phyloP scores from a whole-genome alignment of 2,888 invertebrate species.

The Ptilodon capucinus region DNA sequence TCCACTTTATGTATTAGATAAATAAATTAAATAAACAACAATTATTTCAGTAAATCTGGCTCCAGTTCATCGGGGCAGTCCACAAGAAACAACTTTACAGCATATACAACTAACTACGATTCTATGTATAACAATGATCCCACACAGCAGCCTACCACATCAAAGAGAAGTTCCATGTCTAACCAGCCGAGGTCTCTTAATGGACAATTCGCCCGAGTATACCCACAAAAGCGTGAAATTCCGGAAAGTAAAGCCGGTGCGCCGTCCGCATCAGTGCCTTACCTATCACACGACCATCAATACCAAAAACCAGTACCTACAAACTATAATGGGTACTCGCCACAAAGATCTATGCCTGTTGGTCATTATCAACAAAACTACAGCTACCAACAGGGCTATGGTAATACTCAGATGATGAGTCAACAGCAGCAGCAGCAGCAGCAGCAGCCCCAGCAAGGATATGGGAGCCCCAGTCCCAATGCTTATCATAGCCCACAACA shows the following conservation, averaged over 20 bases:
- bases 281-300: constrained; percentile 73
- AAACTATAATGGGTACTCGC: constrained; percentile 67
- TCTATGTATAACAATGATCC: constrained; percentile 74
- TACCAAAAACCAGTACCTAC: constrained; percentile 66
- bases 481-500: constrained; percentile 72
- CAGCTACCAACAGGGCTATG: constrained; percentile 66
- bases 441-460: constrained; percentile 56
- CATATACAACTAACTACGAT: constrained; percentile 72
- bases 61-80: constrained; percentile 77
- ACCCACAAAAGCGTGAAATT: constrained; percentile 56
- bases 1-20: background rate
- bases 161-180: constrained; percentile 67
- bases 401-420: constrained; percentile 60
- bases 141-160: constrained; percentile 56
- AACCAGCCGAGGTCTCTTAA: constrained; percentile 62
- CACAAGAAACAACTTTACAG: constrained; percentile 74
- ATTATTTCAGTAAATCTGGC: constrained; percentile 73
- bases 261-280: constrained; percentile 57
- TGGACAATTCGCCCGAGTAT: constrained; percentile 68
- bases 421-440: constrained; percentile 59
- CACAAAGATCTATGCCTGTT: constrained; percentile 62
- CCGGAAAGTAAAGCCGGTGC: constrained; percentile 49
- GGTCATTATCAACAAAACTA: constrained; percentile 67
- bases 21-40: background rate
- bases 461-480: constrained; percentile 62